These are phyloP conservation scores for Drosophila meridiana DNA, from an alignment of 2,888 invertebrate genomes.

Conservation along the genomic window DNA sequence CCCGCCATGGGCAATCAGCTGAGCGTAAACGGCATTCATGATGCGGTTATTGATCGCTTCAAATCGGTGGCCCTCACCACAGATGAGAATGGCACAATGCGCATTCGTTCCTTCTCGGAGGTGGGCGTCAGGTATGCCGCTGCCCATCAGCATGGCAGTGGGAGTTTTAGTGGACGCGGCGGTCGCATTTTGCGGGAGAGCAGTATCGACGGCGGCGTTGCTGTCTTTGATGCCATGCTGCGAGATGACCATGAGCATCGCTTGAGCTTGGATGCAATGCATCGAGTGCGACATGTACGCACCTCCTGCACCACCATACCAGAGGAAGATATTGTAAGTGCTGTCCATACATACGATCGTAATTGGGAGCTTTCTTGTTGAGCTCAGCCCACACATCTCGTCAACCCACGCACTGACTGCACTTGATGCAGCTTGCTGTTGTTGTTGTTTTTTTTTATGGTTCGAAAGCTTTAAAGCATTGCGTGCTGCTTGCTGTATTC, in stretches of 20 bases:
- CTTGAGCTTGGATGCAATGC: slow-evolving; percentile 75
- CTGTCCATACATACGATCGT: background rate
- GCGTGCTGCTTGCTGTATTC: background rate
- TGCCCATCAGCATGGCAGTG: slow-evolving; percentile 46
- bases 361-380: background rate
- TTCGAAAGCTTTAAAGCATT: slow-evolving; percentile 44
- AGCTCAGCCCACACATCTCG: background rate
- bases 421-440: slow-evolving; percentile 9
- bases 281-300: slow-evolving; percentile 78
- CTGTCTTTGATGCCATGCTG: slow-evolving; percentile 68
- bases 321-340: slow-evolving; percentile 82
- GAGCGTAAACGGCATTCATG: slow-evolving; percentile 79
- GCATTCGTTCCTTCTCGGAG: slow-evolving; percentile 82
- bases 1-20: slow-evolving; percentile 77
- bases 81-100: slow-evolving; percentile 77
- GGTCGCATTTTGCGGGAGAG: slow-evolving; percentile 69
- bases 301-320: slow-evolving; percentile 83
- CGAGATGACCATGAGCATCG: slow-evolving; percentile 79
- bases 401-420: background rate
- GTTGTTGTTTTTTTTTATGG: slow-evolving; percentile 28
- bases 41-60: slow-evolving; percentile 81
- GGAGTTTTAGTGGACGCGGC: slow-evolving; percentile 65
- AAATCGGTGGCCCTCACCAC: slow-evolving; percentile 81
- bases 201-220: slow-evolving; percentile 72
- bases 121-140: slow-evolving; percentile 63